Base-by-base conservation (phyloP, 1,140 invertebrate genomes). In the Micrasema minimum region DNA sequence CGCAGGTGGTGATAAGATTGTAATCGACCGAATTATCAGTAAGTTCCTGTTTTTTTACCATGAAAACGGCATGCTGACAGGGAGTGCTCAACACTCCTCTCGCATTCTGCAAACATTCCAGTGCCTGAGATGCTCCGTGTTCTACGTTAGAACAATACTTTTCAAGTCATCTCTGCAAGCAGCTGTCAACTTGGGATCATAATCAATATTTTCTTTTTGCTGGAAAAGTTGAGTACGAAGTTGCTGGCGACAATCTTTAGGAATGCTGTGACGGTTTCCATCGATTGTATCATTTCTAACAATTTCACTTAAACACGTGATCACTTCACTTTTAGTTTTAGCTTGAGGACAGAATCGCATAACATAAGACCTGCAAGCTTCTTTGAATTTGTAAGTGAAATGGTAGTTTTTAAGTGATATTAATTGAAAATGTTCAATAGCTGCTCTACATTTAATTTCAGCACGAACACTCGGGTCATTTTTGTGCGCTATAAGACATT, bases 321-420 rank as follows among this genome's bases (percentile, higher is more conserved):
- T 92, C 9, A 99, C 95, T 76, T 96, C 92, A 46, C 88, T 88
- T 81, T 95, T 97, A n/a, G 86, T 91, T 80, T 90, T 94, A 51
- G 87, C 90, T 72, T 86, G 84, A 6, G 88, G 86, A 83, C 97
- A 99, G 80, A 91, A 91, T 74, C 90, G 86, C 51, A 90, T 85
- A 0, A 97, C 96, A 82, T 94, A 90, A 9, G 87, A 87, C 76
- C 92, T 91, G 77, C 97, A 99, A 0, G 95, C 93, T 79, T 96
- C 90, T 83, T 98, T 98, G 80, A 99, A 99, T 80, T 96, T 96
- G 76, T 92, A 93, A 18, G 92, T 96, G 80, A 99, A 99, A 78
- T 91, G 91, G 80, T 96, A 98, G 84, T 97, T 95, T 81, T 98
- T 96, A 68, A 99, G 81, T 6, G 94, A 93, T 53, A 98, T 93